Conservation (phyloP, 2,797 vertebrate species). For the Rhinichthys osculus region DNA sequence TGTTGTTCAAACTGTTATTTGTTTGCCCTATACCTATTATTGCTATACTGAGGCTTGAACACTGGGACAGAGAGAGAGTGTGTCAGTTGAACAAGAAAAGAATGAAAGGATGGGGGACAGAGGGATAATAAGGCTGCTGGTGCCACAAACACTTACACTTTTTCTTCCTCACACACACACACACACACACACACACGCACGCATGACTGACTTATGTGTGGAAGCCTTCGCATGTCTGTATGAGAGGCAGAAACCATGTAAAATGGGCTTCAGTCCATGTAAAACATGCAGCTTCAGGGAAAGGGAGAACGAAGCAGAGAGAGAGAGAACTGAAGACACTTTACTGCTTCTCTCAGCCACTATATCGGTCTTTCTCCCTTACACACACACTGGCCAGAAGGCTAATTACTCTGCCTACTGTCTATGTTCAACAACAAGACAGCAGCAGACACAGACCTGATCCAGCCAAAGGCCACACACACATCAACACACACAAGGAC, state of each 20-base stretch:
- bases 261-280: conserved; percentile 60
- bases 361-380: conserved; percentile 19
- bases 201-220: conserved; percentile 56
- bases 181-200: conserved; percentile 35
- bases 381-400: conserved; percentile 34
- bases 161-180: conserved; percentile 27
- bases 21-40: background rate
- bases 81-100: conserved; percentile 2
- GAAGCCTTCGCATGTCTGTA: conserved; percentile 50
- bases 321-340: conserved; percentile 28
- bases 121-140: conserved; percentile 52
- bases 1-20: background rate
- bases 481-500: conserved; percentile 2
- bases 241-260: conserved; percentile 59
- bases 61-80: background rate
- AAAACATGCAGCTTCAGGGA: conserved; percentile 62
- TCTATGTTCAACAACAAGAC: conserved; percentile 47
- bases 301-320: background rate
- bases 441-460: conserved; percentile 28
- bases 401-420: conserved; percentile 49
- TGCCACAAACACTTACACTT: conserved; percentile 29
- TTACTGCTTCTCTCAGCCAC: conserved; percentile 1
- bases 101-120: conserved; percentile 42
- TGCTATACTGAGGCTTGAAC: background rate
- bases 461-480: conserved; percentile 30